phyloP scores from a whole-genome alignment of 2,888 invertebrate genomes.

The Drosophila monieri region DNA sequence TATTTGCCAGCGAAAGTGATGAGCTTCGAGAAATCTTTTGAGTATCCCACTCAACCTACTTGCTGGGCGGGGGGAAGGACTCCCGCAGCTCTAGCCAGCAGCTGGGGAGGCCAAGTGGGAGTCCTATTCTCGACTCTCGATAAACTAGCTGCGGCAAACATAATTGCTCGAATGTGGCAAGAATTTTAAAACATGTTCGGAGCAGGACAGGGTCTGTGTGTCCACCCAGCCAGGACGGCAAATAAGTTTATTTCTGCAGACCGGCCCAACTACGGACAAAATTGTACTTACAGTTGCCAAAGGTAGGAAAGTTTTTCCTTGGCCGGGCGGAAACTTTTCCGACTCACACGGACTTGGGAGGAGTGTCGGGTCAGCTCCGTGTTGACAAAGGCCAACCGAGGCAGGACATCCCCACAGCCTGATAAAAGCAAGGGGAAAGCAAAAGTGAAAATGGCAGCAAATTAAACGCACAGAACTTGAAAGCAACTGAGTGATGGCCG shows the following conservation, averaged over 20 bases:
- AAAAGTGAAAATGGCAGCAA: slow-evolving; percentile 72
- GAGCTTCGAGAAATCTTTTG: slow-evolving; percentile 19
- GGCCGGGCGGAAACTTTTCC: slow-evolving; percentile 38
- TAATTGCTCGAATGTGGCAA: slow-evolving; percentile 70
- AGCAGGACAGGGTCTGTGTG: slow-evolving; percentile 6
- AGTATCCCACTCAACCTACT: slow-evolving; percentile 21
- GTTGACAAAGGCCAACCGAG: slow-evolving; percentile 64
- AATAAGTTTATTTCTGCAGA: slow-evolving; percentile 63
- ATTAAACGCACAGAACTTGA: slow-evolving; percentile 71
- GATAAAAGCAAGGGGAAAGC: slow-evolving; percentile 54
- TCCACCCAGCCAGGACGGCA: slow-evolving; percentile 29
- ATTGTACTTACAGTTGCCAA: slow-evolving; percentile 67
- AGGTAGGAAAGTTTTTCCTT: slow-evolving; percentile 57
- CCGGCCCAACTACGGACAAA: slow-evolving; percentile 28
- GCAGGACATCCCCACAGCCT: slow-evolving; percentile 29
- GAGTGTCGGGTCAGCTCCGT: slow-evolving; percentile 41
- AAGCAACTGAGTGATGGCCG: slow-evolving; percentile 47
- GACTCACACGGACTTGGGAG: slow-evolving; percentile 10
- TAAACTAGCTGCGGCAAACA: slow-evolving; percentile 47
- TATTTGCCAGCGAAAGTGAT: slow-evolving; percentile 35
- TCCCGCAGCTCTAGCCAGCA: background rate
- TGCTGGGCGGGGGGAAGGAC: background rate
- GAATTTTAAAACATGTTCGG: slow-evolving; percentile 43
- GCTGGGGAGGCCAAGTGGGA: slow-evolving; percentile 1
- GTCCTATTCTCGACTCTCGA: slow-evolving; percentile 13